Base-by-base conservation (phyloP, 2,888 invertebrate genomes). In the Drosophila niveifrons region DNA sequence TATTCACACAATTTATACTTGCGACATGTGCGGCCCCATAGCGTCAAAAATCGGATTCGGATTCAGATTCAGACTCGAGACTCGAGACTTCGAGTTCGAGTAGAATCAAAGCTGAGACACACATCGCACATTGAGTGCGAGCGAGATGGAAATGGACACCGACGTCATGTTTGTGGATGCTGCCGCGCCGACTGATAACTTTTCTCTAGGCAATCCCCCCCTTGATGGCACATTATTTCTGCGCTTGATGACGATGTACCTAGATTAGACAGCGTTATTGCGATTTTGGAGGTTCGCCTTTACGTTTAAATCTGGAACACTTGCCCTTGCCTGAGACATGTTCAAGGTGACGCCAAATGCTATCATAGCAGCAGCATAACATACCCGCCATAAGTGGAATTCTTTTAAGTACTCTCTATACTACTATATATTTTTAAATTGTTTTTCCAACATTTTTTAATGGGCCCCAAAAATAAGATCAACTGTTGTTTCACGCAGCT, bases 191-290 rank as follows among this genome's bases (percentile, higher is more conserved):
- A 67, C 82, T 82, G 88, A 82, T 88, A 82, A 79, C 86, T 85
- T 85, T 67, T 88, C 72, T 77, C 82, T 70, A 65, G 80, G 88
- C 83, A 77, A 82, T 88, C 82, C 82, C 88, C 85, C 82, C 88
- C 88, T 85, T 88, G 77, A 82, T 82, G 86, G 88, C 86, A 85
- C 86, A 88, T 88, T 88, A 85, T 56, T 80, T 77, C 63, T 53
- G 41, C 66, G 83, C 68, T 82, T 66, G 82, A 85, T 86, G 82
- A 82, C 82, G 70, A 72, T 88, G 64, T 85, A 69, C 69, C 55
- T 31, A 75, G 82, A 82, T 88, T 88, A 80, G 57, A 41, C 48
- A 47, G 53, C 48, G 13, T 47, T 68, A 56, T 61, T 59, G 66
- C 66, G 62, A 75, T 65, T 55, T 72, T 65, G 66, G 66, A 64